Evolutionary conservation across 2,888 invertebrate genomes (phyloP), one percentile per base, ranked within the genome.

Genomic region (Boloria euphrosyne): DNA sequence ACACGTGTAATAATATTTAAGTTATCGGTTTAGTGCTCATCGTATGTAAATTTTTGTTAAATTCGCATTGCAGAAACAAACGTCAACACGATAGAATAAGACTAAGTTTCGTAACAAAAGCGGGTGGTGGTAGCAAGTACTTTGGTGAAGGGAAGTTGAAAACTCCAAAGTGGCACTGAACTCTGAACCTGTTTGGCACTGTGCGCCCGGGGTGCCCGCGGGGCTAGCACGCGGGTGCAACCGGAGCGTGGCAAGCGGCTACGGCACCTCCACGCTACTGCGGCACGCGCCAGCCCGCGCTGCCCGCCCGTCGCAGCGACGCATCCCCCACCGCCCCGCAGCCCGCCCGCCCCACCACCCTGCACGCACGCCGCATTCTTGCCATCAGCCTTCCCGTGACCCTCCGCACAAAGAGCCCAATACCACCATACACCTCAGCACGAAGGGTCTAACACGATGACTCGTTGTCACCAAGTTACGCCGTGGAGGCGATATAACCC

Each of bases 321-420:
- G 84, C 86, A 83, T 82, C 82, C 79, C 78, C 73, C 73, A 72
- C 73, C 70, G 67, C 74, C 71, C 69, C 63, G 58, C 27, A 3
- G 22, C 79, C 80, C 73, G 71, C 73, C 73, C 70, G 69, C 78
- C 66, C 77, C 79, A 76, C 78, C 76, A 80, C 79, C 86, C 86
- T 77, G 71, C 90, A 89, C 90, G 90, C 90, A 89, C 89, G 86
- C 89, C 90, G 89, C 89, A 90, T 89, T 87, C 88, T 86, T 88
- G 85, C 87, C 81, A 84, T 84, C 81, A 81, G 78, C 81, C 78
- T 79, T 72, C 77, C 76, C 77, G 75, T 75, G 77, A 77, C 78
- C 77, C 75, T 79, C 81, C 82, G 80, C 83, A 85, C 84, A 85
- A 85, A 87, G 85, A 71, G 64, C 73, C 69, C 54, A 65, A 50